Evolutionary conservation across 23 tunicate genomes (phyloP), one percentile per base, ranked within the genome.

Genomic region (Halocynthia aurantium): DNA sequence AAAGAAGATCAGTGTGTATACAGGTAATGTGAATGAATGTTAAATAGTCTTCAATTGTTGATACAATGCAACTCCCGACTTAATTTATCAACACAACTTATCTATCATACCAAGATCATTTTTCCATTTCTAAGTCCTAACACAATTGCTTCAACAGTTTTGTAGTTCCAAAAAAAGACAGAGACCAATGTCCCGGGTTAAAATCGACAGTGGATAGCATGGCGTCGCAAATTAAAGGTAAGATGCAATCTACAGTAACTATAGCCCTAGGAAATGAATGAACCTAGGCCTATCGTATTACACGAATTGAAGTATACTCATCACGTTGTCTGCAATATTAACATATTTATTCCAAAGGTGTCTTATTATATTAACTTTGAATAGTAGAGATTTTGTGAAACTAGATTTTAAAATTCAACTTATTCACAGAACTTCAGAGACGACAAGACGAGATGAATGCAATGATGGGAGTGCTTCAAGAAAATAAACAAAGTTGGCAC

Each of bases 1-100:
- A 86, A 93, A 51, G 81, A 85, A 68, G 83, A 90, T 61, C 99
- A 96, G 83, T 96, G 99, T 70, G 82, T 96, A 6, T 96, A 96
- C 93, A 95, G 99, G 95, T 95, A 64, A 49, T 31, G 83, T 51
- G 8, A 8, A 71, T 22, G 62, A 11, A 18, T 17, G 15, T 2
- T 2, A 40, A 15, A 72, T 31, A 31, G 44, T 31, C 44, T 31
- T 31, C 4, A 31, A 31, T 31, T 31, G 44, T 31, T 31, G 44
- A 31, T 31, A 31, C 4, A 31, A 0, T 31, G 44, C 44, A 31
- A 31, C 1, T 31, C 1, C 44, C 44, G 4, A 31, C 44, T 31
- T 31, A 31, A 31, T 31, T 31, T 4, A 31, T 31, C 44, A 31
- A 31, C 1, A 0, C 44, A 31, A 31, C 44, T 31, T 31, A 31